Conservation (phyloP, 92 coral and sea anemone species). For the Palythoa grandis region DNA sequence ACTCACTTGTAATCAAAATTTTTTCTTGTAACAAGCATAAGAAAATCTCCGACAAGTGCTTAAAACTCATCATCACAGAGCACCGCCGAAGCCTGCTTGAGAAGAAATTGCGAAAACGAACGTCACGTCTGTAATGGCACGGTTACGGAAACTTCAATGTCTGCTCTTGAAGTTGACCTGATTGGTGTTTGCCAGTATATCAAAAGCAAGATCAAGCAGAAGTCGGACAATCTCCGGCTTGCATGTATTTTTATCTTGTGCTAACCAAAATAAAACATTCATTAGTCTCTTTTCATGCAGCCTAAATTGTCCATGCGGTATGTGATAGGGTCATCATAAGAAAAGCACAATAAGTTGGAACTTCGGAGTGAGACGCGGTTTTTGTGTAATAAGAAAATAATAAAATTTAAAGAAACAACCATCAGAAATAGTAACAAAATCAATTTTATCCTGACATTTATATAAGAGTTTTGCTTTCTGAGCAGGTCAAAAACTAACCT, state of each 20-base stretch:
- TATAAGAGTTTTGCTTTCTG: neutral
- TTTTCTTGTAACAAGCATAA: neutral
- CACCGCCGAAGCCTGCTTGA: neutral
- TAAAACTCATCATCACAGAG: neutral
- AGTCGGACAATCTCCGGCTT: neutral
- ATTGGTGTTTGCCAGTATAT: neutral
- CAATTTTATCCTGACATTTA: neutral
- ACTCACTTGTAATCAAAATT: constrained; percentile 49
- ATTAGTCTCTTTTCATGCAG: neutral
- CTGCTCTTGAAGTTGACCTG: neutral
- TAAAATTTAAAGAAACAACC: constrained; percentile 24
- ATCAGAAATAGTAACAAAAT: neutral
- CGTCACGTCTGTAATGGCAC: neutral
- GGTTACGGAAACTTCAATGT: neutral
- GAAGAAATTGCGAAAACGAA: neutral
- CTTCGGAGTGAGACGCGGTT: constrained; percentile 6
- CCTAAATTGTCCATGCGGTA: constrained; percentile 5
- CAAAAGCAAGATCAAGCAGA: no score
- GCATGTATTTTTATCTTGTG: neutral
- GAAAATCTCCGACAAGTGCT: neutral
- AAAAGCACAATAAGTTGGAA: constrained; percentile 36
- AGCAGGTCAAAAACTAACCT: neutral
- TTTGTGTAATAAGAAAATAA: neutral
- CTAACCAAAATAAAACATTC: constrained; percentile 7
- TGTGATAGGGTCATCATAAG: neutral